phyloP scores from a whole-genome alignment of 30 jellyfish, hydroid and myxozoan genomes.

The Aurelia aurita complex sp. Pacific region DNA sequence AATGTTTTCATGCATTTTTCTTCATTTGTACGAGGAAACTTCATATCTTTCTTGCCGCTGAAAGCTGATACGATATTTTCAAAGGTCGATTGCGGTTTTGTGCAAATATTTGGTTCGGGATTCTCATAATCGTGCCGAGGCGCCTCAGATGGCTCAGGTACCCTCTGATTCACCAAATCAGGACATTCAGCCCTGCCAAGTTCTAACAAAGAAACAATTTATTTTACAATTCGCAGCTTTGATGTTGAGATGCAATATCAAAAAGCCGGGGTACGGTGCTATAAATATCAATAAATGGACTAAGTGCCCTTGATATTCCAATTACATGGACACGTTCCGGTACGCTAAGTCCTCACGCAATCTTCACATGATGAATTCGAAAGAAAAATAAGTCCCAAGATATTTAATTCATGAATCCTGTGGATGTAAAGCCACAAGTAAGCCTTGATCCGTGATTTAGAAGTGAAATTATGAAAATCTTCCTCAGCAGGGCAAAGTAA shows the following conservation, averaged over 20 bases:
- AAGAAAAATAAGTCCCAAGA: neutral
- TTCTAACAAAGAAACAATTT: too few species aligned
- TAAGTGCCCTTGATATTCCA: neutral
- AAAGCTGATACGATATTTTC: conserved; percentile 36
- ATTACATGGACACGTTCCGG: neutral
- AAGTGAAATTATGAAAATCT: too few species aligned
- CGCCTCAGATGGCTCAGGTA: conserved; percentile 59
- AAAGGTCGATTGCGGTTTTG: conserved; percentile 71
- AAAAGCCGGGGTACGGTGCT: too few species aligned
- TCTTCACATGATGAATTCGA: neutral
- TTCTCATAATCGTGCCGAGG: conserved; percentile 23
- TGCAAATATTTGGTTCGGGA: conserved; percentile 29
- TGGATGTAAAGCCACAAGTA: too few species aligned
- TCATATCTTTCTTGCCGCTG: conserved; percentile 20
- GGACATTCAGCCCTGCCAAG: too few species aligned
- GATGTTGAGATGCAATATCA: too few species aligned
- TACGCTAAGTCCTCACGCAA: neutral
- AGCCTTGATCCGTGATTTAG: too few species aligned
- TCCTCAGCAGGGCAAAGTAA: too few species aligned
- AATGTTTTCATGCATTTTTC: neutral
- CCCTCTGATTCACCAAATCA: neutral
- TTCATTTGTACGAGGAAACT: neutral
- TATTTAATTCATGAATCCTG: too few species aligned
- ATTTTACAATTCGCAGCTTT: too few species aligned
- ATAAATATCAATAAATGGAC: too few species aligned